A percentile compares a stretch with the other conserved stretches of the same genome.
These are phyloP conservation scores for Pangasianodon gigas DNA, from an alignment of 2,113 vertebrate species.

Conservation along the genomic window DNA sequence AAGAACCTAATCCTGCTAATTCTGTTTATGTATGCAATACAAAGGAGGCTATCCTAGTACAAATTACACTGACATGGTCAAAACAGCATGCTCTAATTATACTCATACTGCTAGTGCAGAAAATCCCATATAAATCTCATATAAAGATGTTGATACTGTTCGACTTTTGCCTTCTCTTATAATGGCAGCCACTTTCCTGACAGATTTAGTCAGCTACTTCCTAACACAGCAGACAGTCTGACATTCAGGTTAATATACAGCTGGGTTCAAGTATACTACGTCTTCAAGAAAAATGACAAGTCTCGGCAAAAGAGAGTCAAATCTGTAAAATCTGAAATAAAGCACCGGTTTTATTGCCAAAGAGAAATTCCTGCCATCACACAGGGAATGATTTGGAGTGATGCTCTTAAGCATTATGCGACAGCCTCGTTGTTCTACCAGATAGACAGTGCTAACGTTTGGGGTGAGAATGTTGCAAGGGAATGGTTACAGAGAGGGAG, in stretches of 20 bases:
- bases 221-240: neutral
- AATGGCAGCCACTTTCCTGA: neutral
- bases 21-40: neutral
- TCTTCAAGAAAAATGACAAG: neutral
- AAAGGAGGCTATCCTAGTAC: neutral
- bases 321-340: neutral
- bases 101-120: neutral
- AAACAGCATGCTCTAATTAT: neutral
- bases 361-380: neutral
- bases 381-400: neutral
- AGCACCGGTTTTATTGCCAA: neutral
- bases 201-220: neutral
- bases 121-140: neutral
- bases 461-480: neutral
- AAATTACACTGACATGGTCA: neutral
- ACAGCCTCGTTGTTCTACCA: neutral
- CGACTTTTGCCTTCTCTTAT: neutral
- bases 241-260: neutral
- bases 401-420: neutral
- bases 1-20: slow-evolving; percentile 2
- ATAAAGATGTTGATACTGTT: neutral
- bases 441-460: neutral
- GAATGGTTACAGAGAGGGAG: neutral
- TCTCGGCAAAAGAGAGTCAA: neutral
- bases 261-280: neutral